These are phyloP conservation scores for Apogon talboti DNA, from an alignment of 2,797 vertebrate species.

Conservation along the genomic window DNA sequence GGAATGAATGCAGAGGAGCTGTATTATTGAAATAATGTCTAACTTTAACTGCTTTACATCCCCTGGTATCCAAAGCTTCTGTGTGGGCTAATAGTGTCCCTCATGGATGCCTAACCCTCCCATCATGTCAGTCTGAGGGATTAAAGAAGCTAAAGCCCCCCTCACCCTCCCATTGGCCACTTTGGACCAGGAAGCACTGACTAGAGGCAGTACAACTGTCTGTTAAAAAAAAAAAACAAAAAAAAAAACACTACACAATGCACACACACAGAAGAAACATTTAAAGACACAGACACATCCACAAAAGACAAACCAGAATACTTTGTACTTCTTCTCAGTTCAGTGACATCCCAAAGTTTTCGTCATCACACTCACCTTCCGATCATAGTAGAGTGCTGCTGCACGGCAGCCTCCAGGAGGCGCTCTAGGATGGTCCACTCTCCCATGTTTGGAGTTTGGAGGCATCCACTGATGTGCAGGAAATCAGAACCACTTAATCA, in stretches of 20 bases:
- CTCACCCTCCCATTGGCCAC: slow-evolving; percentile 52
- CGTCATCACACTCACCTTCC: slow-evolving; percentile 80
- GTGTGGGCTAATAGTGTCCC: slow-evolving; percentile 43
- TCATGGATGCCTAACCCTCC: slow-evolving; percentile 56
- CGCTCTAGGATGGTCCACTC: slow-evolving; percentile 94
- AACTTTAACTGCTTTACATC: slow-evolving; percentile 22
- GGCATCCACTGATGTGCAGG: slow-evolving; percentile 72
- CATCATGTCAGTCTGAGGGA: slow-evolving; percentile 73
- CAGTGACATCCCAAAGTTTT: neutral
- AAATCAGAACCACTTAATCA: slow-evolving; percentile 43
- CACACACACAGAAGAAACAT: neutral
- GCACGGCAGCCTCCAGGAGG: slow-evolving; percentile 92
- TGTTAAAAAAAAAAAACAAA: neutral
- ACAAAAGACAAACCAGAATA: neutral
- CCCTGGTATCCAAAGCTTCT: slow-evolving; percentile 53
- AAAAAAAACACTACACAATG: neutral
- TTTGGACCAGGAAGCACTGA: slow-evolving; percentile 56
- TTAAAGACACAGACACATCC: neutral
- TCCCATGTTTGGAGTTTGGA: slow-evolving; percentile 83
- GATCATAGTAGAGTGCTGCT: slow-evolving; percentile 94
- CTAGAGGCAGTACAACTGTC: slow-evolving; percentile 12
- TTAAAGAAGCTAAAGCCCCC: slow-evolving; percentile 70
- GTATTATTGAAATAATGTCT: neutral
- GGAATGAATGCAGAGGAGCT: neutral
- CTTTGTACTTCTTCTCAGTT: neutral